Base-by-base conservation (phyloP, 2,888 invertebrate species). In the Chrysomela aeneicollis region DNA sequence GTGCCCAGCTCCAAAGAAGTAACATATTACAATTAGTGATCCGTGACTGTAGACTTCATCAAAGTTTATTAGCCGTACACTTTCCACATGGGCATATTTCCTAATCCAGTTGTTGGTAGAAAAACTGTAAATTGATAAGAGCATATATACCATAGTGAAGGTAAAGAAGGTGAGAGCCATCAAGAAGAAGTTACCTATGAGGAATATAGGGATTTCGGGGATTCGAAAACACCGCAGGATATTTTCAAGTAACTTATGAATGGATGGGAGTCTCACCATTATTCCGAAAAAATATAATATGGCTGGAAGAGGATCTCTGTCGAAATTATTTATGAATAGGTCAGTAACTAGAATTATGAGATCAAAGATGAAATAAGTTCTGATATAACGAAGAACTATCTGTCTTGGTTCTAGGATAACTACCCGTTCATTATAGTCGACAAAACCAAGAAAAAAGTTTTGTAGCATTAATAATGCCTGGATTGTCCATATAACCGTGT, bases 1-100 rank as follows among this genome's bases (percentile, higher is more conserved):
- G 35, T 55, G 55, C 37, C 21, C 18, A 12, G 21, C 18, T 21
- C 55, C 55, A 8, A 55, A 55, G 22, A 42, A 55, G 21, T 55
- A 19, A 37, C 55, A 55, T 9, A 15, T 19, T 12, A 37, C 18
- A 15, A 55, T 42, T 2, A 37, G n/a, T 5, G 15, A 1, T 18
- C 35, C 32, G 1, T 42, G 18, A 12, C 2, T 15, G 18, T 55
- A 55, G 0, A 55, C 21, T 0, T n/a, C 18, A 37, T 8, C 18
- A 1, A 52, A 30, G n/a, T n/a, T n/a, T n/a, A n/a, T n/a, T n/a
- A n/a, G n/a, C n/a, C n/a, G n/a, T 6, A 26, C 26, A 5, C 26
- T 26, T 26, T 3, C 6, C 26, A 26, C 6, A 26, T 26, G 3
- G 6, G 26, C 26, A 6, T 5, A 26, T 6, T 26, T 26, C 6